Conservation (phyloP, 2,797 vertebrate genomes). For the Halcyon leucocephala region DNA sequence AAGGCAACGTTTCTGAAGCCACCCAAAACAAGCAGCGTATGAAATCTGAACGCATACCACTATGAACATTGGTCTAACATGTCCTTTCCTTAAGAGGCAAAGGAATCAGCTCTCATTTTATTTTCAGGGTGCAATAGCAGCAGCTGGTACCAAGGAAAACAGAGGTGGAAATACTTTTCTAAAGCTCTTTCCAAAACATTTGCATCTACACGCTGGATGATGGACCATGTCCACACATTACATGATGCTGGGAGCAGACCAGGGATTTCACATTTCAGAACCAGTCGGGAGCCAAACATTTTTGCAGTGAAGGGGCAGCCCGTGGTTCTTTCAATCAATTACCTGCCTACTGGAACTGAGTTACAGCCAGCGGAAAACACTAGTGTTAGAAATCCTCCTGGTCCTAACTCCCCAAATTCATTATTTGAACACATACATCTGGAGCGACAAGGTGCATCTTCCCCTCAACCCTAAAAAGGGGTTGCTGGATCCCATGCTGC, state of each 20-base stretch:
- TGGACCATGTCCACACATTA: neutral
- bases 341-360: neutral
- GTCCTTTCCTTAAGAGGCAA: conserved; percentile 26
- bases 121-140: conserved; percentile 8
- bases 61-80: neutral
- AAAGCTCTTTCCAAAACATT: conserved; percentile 10
- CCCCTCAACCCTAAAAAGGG: neutral
- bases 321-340: neutral
- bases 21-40: neutral
- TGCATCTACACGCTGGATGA: neutral
- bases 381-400: neutral
- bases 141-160: conserved; percentile 27
- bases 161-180: conserved; percentile 19
- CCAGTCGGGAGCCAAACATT: neutral
- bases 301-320: neutral
- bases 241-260: neutral
- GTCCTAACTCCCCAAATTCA: neutral
- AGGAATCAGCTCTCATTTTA: neutral
- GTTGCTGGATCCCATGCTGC: neutral
- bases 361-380: neutral
- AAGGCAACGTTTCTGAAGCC: neutral
- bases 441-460: neutral
- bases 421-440: neutral
- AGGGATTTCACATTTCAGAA: neutral
- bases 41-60: neutral